These are phyloP conservation scores for Ptyas mucosa DNA, from an alignment of 2,113 vertebrate species.

Conservation along the genomic window DNA sequence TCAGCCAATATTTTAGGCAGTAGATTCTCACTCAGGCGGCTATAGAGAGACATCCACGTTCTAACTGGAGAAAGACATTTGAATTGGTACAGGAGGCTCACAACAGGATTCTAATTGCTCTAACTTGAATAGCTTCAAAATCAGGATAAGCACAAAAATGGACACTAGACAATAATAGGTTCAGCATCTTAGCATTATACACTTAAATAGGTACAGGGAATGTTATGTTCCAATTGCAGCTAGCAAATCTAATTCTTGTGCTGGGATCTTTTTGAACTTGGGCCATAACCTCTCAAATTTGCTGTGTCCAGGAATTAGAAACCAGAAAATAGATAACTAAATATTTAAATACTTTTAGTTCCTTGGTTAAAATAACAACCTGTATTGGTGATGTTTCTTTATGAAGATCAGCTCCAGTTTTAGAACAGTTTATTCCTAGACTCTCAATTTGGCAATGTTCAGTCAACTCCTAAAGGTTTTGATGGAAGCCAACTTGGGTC, in stretches of 20 bases:
- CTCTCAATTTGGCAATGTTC: background rate
- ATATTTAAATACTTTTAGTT: background rate
- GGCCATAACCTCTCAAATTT: background rate
- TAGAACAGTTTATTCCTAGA: background rate
- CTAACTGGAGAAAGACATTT: background rate
- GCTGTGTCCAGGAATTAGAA: background rate
- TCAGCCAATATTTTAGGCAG: background rate
- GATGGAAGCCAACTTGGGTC: background rate
- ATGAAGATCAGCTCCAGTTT: background rate
- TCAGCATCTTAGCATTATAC: background rate
- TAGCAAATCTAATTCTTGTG: background rate
- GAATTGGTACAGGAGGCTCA: background rate
- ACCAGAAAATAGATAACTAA: background rate
- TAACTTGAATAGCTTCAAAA: background rate
- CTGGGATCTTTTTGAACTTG: background rate
- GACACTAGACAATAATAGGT: background rate
- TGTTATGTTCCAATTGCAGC: background rate
- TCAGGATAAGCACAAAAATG: background rate
- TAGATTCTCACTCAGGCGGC: background rate
- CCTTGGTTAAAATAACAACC: background rate
- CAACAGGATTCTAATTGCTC: background rate
- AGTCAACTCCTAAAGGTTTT: background rate
- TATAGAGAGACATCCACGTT: background rate
- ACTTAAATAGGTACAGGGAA: background rate
- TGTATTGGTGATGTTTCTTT: background rate